Evolutionary conservation across 2,113 vertebrate genomes (phyloP), one percentile per base, ranked within the genome.

Genomic region (Galemys pyrenaicus): DNA sequence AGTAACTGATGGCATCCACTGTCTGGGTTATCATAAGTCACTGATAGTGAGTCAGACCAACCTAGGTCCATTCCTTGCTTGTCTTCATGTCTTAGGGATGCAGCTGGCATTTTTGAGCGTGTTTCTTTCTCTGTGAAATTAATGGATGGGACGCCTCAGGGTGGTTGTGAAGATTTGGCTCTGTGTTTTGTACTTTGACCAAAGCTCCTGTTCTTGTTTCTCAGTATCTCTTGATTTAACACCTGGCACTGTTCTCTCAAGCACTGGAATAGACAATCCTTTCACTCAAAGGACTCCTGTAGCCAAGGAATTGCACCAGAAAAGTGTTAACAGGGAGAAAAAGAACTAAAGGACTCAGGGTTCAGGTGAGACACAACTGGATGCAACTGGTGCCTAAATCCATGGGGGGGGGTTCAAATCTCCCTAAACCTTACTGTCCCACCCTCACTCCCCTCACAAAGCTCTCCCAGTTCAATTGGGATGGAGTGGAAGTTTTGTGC

Each of bases 141-240:
- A 93, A 86, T 51, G 49, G 64, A 89, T 71, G 83, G 80, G 20
- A 51, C 54, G 62, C 54, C 71, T 46, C 26, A 37, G 83, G 71
- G 22, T 79, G 56, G 15, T 44, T 60, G 70, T 89, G 60, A 89
- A 46, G 86, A 62, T 89, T 44, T 71, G 64, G 56, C 51, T 44
- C 5, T 2, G 13, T 37, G 32, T 65, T 91, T 80, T 32, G 74
- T 79, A 28, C 44, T 13, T 24, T 22, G 37, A 35, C 22, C 1
- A 16, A 16, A 17, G 19, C 0, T 28, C 41, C 73, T 84, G 84
- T 85, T 74, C 46, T 78, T 60, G 22, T 73, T 79, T 88, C 79
- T 84, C 22, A 26, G 9, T 30, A 62, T 78, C 81, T 89, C 82
- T 85, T 87, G 78, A 44, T 56, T 68, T 71, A 62, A 71, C 64